Percentiles rank a stretch among this genome's conserved stretches.
phyloP scores from a whole-genome alignment of 2,888 invertebrate genomes.

The Hemicrepidius hirtus region DNA sequence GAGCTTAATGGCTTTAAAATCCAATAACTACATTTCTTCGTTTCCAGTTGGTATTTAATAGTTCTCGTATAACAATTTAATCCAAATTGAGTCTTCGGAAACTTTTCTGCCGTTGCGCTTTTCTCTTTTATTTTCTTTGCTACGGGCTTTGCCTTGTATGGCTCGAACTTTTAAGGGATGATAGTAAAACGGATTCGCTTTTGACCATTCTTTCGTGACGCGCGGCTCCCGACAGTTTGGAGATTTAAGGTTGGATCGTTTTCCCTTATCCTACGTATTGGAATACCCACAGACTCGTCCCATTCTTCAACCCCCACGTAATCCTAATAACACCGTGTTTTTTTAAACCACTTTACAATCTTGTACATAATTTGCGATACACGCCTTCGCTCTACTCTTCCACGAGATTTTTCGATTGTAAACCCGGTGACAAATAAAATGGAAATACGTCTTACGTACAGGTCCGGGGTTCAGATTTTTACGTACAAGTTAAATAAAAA shows the following conservation, averaged over 20 bases:
- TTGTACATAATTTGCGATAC: conserved; percentile 16
- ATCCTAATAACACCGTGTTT: conserved; percentile 29
- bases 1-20: conserved; percentile 44
- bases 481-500: too few relatives aligned
- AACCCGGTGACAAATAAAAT: not conserved
- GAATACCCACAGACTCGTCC: conserved; percentile 22
- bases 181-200: conserved; percentile 66
- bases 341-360: conserved; percentile 23
- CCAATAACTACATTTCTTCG: conserved; percentile 47
- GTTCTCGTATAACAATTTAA: conserved; percentile 66
- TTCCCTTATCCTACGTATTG: conserved; percentile 32
- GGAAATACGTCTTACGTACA: not conserved
- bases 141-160: conserved; percentile 60
- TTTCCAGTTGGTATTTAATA: conserved; percentile 59
- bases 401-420: not conserved
- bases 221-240: conserved; percentile 54
- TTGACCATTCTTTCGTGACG: conserved; percentile 65
- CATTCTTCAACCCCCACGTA: conserved; percentile 32
- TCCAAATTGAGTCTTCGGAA: conserved; percentile 67
- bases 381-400: not conserved
- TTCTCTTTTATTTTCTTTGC: conserved; percentile 63
- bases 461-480: too few relatives aligned
- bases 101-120: conserved; percentile 61
- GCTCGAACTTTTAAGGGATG: conserved; percentile 64
- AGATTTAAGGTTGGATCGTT: conserved; percentile 52